phyloP scores from a whole-genome alignment of 2,888 invertebrate species.

The Eilema griseolum region DNA sequence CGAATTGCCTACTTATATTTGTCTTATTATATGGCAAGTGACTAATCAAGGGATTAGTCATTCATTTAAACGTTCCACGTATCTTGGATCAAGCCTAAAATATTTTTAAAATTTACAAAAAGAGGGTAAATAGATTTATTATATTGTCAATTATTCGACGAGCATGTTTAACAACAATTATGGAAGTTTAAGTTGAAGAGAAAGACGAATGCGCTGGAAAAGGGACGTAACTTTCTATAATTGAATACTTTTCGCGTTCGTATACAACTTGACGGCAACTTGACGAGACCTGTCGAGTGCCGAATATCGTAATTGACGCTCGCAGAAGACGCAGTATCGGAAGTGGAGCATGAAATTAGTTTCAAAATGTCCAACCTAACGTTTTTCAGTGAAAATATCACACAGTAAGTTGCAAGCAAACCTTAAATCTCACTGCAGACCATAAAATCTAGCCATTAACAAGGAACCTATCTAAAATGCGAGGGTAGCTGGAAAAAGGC shows the following conservation, averaged over 20 bases:
- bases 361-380: too few relatives aligned
- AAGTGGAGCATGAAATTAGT: not conserved
- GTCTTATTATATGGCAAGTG: not conserved
- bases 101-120: not conserved
- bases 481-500: constrained; percentile 29
- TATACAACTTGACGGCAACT: too few relatives aligned
- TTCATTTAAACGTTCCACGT: not conserved
- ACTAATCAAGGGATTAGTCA: not conserved
- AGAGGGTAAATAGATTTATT: constrained; percentile 2
- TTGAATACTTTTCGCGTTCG: not conserved
- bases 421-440: not conserved
- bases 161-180: not conserved
- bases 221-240: not conserved
- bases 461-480: constrained; percentile 22
- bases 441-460: constrained; percentile 22
- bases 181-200: not conserved
- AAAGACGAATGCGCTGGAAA: not conserved
- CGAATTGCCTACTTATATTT: not conserved
- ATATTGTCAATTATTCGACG: not conserved
- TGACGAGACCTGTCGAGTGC: not conserved
- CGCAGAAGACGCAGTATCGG: not conserved
- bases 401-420: not conserved
- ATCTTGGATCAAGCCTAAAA: not conserved
- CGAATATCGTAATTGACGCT: not conserved
- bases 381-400: not conserved